Base-by-base conservation (phyloP, 2,113 vertebrate genomes). In the Cygnus atratus region DNA sequence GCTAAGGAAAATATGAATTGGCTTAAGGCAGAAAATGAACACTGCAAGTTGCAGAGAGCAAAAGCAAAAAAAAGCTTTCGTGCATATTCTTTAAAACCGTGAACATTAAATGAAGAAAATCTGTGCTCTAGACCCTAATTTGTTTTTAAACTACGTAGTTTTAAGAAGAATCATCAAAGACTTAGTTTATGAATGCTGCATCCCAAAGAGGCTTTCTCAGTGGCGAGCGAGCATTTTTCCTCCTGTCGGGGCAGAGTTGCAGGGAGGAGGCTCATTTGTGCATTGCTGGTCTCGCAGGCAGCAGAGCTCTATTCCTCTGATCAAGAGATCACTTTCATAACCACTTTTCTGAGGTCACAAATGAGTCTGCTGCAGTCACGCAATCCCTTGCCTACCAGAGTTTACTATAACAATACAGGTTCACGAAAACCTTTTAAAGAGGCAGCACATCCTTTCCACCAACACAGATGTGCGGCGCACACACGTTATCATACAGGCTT, bases 251-350 rank as follows among this genome's bases (percentile, higher is more conserved):
- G 50, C 85, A 96, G 55, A 91, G 74, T 62, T 54, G 55, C 79
- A 87, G 89, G 96, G 94, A 97, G 97, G 95, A 95, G 78, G 90
- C 97, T 98, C 96, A 98, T 98, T 98, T 98, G 93, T 97, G 98
- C 98, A 96, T 94, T 97, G 95, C 97, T 96, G 98, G 96, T 98
- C 97, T 98, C 96, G 90, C 96, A 96, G 93, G 93, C 95, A 95
- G 94, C 72, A 80, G 86, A 90, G 90, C 89, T 88, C 91, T 73
- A 83, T 91, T 96, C 96, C 97, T 97, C 96, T 96, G 97, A 98
- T 98, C 97, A 82, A 98, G 98, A 98, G 98, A 98, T 99, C 98
- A 96, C 98, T 98, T 98, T 99, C 98, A 98, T 98, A 98, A 98
- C 98, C 98, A 98, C 98, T 98, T 98, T 98, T 98, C 98, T 98